Percentiles rank a stretch among this genome's conserved stretches.
Evolutionary conservation across 2,888 invertebrate species (phyloP).

Genomic region (Xylophagus ater): DNA sequence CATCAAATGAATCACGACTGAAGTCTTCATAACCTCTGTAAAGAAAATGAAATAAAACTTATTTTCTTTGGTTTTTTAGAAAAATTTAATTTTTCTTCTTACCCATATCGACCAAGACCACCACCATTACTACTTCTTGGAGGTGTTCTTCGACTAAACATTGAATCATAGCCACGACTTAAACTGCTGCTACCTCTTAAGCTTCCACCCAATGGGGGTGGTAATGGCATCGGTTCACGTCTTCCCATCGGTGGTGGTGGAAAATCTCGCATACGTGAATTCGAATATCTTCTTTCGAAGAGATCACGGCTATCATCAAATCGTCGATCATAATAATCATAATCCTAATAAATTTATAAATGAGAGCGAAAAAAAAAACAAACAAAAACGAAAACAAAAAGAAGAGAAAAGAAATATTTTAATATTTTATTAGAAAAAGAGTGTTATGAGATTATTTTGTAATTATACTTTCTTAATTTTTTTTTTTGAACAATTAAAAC

Average conservation of each 20-base stretch:
- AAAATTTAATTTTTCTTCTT: slow-evolving; percentile 13
- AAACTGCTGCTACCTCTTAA: slow-evolving; percentile 52
- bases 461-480: no score
- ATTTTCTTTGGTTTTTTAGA: slow-evolving; percentile 7
- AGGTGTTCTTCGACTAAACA: slow-evolving; percentile 75
- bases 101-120: slow-evolving; percentile 39
- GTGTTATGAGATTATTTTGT: no score
- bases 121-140: slow-evolving; percentile 43
- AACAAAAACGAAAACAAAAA: no score
- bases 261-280: slow-evolving; percentile 41
- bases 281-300: slow-evolving; percentile 66
- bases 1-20: slow-evolving; percentile 79
- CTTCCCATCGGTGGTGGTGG: slow-evolving; percentile 64
- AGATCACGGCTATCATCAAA: slow-evolving; percentile 69
- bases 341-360: no score
- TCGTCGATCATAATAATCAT: slow-evolving; percentile 69
- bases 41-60: slow-evolving; percentile 18
- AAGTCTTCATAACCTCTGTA: slow-evolving; percentile 76
- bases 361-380: no score
- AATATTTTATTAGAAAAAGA: no score
- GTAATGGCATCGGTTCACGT: slow-evolving; percentile 69
- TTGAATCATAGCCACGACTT: slow-evolving; percentile 54
- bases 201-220: slow-evolving; percentile 47
- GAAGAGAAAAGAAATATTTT: no score
- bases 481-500: no score